Conservation (phyloP, 2,888 invertebrate genomes). For the Strigamia crassipes region DNA sequence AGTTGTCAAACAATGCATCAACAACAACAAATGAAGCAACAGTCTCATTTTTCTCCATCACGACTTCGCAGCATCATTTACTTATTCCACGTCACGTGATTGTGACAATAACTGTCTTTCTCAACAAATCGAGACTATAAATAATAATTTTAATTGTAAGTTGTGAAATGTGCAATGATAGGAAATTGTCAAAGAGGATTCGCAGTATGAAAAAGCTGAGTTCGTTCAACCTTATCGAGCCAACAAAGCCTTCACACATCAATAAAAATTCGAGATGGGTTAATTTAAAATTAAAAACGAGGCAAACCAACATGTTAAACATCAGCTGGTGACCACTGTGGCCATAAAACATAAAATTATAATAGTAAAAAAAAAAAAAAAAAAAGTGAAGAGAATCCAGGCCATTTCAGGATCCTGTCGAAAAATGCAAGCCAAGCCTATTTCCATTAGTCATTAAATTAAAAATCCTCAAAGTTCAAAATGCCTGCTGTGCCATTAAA, state of each 20-base stretch:
- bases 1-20: conserved; percentile 32
- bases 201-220: conserved; percentile 5
- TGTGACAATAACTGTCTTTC: background rate
- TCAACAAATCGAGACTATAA: background rate
- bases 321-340: background rate
- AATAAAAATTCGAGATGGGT: conserved; percentile 37
- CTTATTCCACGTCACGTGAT: background rate
- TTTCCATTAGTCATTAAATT: conserved; percentile 40
- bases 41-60: background rate
- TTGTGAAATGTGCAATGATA: background rate
- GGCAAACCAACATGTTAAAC: background rate
- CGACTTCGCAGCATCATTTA: background rate
- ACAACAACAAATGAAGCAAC: conserved; percentile 22
- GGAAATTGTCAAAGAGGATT: background rate
- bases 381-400: background rate
- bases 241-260: conserved; percentile 31
- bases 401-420: background rate
- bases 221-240: conserved; percentile 36
- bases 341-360: background rate
- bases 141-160: background rate
- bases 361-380: background rate
- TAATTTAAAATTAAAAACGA: conserved; percentile 38
- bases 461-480: conserved; percentile 39
- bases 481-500: conserved; percentile 42
- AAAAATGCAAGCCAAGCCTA: conserved; percentile 20